Evolutionary conservation across 2,797 vertebrate species (phyloP).

Genomic region (Danionella dracula): DNA sequence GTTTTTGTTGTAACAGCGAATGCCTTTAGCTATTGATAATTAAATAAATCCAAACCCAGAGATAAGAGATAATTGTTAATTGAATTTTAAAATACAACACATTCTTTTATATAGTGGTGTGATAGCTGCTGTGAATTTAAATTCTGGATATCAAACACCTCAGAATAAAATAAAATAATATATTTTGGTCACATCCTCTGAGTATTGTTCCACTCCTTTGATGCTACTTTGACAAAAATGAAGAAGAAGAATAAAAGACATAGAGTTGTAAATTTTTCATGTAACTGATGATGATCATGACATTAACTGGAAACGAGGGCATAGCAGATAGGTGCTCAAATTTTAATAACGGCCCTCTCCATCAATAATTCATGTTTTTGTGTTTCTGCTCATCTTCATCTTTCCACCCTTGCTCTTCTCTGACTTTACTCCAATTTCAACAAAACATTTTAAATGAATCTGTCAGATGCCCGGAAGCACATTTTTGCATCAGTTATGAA

Average conservation of each 20-base stretch:
- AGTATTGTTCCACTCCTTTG: background rate
- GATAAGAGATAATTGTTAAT: background rate
- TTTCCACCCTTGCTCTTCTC: background rate
- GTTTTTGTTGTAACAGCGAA: background rate
- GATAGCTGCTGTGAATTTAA: background rate
- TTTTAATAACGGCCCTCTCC: slow-evolving; percentile 34
- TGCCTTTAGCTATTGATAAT: background rate
- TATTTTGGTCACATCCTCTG: background rate
- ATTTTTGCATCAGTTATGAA: background rate
- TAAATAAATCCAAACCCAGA: background rate
- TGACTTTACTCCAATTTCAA: background rate
- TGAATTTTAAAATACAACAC: background rate
- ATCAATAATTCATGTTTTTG: slow-evolving; percentile 35
- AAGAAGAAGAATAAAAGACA: slow-evolving; percentile 27
- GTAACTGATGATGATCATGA: slow-evolving; percentile 21
- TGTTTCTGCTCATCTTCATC: slow-evolving; percentile 23
- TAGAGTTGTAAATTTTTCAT: slow-evolving; percentile 30
- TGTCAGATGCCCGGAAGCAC: background rate
- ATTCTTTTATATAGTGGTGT: background rate
- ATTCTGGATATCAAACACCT: background rate
- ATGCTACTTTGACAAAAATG: background rate
- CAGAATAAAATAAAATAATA: background rate
- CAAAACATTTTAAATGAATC: slow-evolving; percentile 3
- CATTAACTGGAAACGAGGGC: slow-evolving; percentile 35
- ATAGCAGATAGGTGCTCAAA: slow-evolving; percentile 35